These are phyloP conservation scores for Paracyclopina nana DNA, from an alignment of 1,140 invertebrate genomes.

Conservation along the genomic window DNA sequence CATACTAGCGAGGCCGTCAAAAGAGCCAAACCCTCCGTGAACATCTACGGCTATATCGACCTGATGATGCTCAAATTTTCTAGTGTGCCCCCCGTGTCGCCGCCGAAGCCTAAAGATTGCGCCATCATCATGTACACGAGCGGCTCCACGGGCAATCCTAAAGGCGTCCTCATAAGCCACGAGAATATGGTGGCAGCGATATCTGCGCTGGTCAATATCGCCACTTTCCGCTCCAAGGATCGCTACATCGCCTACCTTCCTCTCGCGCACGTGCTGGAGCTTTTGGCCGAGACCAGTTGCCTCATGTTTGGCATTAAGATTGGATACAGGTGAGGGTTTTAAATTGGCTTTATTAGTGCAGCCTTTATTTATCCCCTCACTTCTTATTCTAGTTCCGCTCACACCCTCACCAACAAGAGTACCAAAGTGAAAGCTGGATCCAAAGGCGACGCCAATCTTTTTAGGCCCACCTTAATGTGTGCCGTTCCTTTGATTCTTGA, in stretches of 20 bases:
- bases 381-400: too few species aligned
- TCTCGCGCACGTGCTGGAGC: conserved; percentile 89
- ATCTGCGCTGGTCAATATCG: conserved; percentile 60
- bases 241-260: conserved; percentile 86
- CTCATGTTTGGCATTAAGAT: conserved; percentile 22
- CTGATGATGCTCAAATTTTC: too few species aligned
- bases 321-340: too few species aligned
- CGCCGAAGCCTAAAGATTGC: conserved; percentile 46
- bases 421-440: conserved; percentile 22
- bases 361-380: too few species aligned
- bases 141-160: conserved; percentile 22
- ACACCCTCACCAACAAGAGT: conserved; percentile 23
- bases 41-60: too few species aligned
- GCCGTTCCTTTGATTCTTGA: conserved; percentile 57
- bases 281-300: conserved; percentile 28
- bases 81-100: too few species aligned
- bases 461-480: conserved; percentile 23
- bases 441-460: conserved; percentile 22
- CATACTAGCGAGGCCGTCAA: not conserved
- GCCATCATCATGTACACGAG: conserved; percentile 24
- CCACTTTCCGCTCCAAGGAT: conserved; percentile 44
- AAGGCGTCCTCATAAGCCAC: conserved; percentile 21
- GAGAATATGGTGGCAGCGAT: conserved; percentile 67
- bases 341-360: too few species aligned
- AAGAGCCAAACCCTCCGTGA: too few species aligned